Evolutionary conservation across 2,797 vertebrate species (phyloP), one percentile per base, ranked within the genome.

Genomic region (Chromobotia macracanthus): DNA sequence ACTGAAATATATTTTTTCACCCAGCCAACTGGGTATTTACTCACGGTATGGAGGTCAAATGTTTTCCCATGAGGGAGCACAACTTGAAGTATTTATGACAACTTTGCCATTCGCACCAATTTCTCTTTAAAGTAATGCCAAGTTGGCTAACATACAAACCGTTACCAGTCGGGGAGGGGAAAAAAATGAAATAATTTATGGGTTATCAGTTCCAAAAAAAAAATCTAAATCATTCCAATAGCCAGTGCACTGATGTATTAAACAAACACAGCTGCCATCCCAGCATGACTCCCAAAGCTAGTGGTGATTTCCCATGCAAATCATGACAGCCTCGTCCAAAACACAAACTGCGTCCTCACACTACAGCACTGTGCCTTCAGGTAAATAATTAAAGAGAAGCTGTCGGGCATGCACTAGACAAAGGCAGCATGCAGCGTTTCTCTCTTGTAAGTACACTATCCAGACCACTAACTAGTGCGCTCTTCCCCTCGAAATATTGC

Each of bases 11-110:
- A 31, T 61, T 61, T 68, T 50, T 51, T 16, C 18, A 56, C 64
- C 63, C 41, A 25, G 44, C 63, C 76, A 75, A 69, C 70, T 64
- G 79, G 73, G 65, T 78, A 75, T 84, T 82, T 84, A 75, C 73
- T 80, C 50, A 75, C 53, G 64, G 77, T 83, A 80, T 84, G 71
- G 77, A 84, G 81, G 83, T 86, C 85, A 84, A 82, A 71, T 44
- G 66, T 70, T 69, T 75, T 70, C 69, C 73, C 55, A 10, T 16
- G 69, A 67, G 77, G 51, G 35, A 28, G 51, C 19, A 55, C 13
- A 75, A 79, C 81, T 74, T 77, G 81, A 79, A 56, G 78, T 74
- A 79, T 84, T 82, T 83, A 80, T 75, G 77, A 74, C 78, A 53
- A 77, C 73, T 60, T 69, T 46, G 72, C 71, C 67, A 76, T 69